A percentile compares a stretch with the other conserved stretches of the same genome.
phyloP scores from a whole-genome alignment of 1,140 invertebrate genomes.

The Philopotamus ludificatus region DNA sequence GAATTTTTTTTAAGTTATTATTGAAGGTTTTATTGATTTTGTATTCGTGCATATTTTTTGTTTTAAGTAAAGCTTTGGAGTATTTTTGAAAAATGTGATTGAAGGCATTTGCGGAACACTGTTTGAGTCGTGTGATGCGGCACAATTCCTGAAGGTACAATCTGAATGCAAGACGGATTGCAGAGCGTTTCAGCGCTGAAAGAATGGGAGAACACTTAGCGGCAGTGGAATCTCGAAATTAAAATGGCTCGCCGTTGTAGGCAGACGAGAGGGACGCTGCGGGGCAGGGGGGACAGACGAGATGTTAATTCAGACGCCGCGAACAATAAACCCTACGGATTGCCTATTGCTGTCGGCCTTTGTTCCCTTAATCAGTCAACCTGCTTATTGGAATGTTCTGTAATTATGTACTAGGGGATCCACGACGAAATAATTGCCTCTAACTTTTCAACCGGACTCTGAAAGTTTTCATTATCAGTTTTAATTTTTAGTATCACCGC shows the following conservation, averaged over 20 bases:
- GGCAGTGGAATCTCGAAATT: constrained; percentile 23
- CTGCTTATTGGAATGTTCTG: constrained; percentile 14
- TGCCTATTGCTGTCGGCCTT: constrained; percentile 15
- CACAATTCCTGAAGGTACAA: neutral
- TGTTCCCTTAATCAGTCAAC: constrained; percentile 21
- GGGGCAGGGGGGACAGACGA: neutral
- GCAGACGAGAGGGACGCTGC: neutral
- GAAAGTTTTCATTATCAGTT: too few species aligned
- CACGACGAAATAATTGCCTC: constrained; percentile 9
- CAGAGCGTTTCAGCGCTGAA: constrained; percentile 10
- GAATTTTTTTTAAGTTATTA: too few species aligned
- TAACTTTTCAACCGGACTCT: neutral
- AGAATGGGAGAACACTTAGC: constrained; percentile 8
- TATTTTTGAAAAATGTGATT: too few species aligned
- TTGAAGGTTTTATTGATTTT: too few species aligned
- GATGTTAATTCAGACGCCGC: constrained; percentile 19
- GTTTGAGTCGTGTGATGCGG: too few species aligned
- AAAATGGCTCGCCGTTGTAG: constrained; percentile 15
- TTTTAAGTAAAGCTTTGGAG: too few species aligned
- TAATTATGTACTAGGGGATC: neutral
- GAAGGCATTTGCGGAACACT: too few species aligned
- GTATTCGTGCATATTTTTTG: too few species aligned
- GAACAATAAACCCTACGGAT: constrained; percentile 21
- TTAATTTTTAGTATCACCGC: too few species aligned
- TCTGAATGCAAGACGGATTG: constrained; percentile 21